Conservation (phyloP, 2,113 vertebrate genomes). For the Labrus mixtus region DNA sequence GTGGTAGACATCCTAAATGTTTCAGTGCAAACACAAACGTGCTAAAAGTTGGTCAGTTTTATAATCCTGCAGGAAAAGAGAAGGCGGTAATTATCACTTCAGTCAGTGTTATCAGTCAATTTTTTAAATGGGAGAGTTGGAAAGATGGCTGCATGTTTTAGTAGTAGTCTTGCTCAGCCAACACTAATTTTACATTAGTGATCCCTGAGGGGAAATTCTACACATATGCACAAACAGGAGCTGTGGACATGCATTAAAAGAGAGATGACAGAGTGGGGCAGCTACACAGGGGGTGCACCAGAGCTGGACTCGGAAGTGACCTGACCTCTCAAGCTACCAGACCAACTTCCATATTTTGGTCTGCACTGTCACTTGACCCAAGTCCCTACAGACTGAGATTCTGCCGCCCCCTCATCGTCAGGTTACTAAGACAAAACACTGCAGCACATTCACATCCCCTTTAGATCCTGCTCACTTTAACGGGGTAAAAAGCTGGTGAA, state of each 20-base stretch:
- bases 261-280: too few species aligned
- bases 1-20: not conserved
- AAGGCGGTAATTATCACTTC: not conserved
- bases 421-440: not conserved
- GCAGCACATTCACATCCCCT: slow-evolving; percentile 49
- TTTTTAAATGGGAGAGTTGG: too few species aligned
- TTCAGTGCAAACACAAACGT: not conserved
- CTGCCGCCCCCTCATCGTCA: not conserved
- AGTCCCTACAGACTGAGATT: too few species aligned
- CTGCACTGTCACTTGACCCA: not conserved
- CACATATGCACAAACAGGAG: too few species aligned
- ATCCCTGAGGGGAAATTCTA: too few species aligned
- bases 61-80: not conserved
- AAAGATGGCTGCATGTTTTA: not conserved
- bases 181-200: too few species aligned
- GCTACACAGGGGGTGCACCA: too few species aligned
- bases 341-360: too few species aligned
- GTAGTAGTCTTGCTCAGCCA: not conserved
- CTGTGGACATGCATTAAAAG: too few species aligned
- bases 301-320: too few species aligned
- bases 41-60: not conserved
- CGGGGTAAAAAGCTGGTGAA: not conserved
- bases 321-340: too few species aligned
- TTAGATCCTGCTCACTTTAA: slow-evolving; percentile 28
- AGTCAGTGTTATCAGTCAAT: not conserved